Base-by-base conservation (phyloP, 2,113 vertebrate species). In the Hippocampus abdominalis region DNA sequence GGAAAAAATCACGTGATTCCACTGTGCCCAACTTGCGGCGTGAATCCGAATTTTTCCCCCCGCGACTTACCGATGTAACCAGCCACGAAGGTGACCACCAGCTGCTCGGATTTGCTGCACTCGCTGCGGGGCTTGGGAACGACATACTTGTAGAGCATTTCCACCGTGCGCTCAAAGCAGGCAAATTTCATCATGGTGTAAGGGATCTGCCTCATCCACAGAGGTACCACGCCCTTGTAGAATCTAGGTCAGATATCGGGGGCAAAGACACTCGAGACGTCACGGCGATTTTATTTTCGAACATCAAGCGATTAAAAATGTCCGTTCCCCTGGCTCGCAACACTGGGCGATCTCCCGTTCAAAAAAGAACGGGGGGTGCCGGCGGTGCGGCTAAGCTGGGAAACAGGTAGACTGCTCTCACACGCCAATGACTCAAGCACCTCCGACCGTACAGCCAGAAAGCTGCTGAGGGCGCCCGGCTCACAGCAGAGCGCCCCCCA, bases 171-270 rank as follows among this genome's bases (percentile, higher is more conserved):
- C 87, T 99, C 97, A 70, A 99, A 99, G 92, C 97, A 99, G 83
- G 97, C 93, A 20, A 99, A 99, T 85, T 99, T 99, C 97, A 99
- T 99, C 97, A 99, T 99, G 74, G 97, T 99, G 86, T 99, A 99
- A 9, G 97, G 97, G 78, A 99, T 99, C 91, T 99, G 97, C 65
- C 97, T 97, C 96, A 99, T 98, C 97, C 97, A 99, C 4, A 99
- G 91, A 0, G 97, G 97, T 16, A 93, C 94, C 86, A 99, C 95
- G 4, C 97, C 97, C 84, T 99, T 99, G 83, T 99, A 99, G 92
- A 99, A 99, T 51, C 97, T 99, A 84, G 57, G 4, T 20, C 1
- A 18, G 23, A 18, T n/a, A 46, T 25, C 7, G 39, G 1, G 1
- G 32, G 21, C 7, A 64, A 36, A 78, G 15, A 49, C 2, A 68